These are phyloP conservation scores for Salmo trutta DNA, from an alignment of 2,797 vertebrate genomes.

Conservation along the genomic window DNA sequence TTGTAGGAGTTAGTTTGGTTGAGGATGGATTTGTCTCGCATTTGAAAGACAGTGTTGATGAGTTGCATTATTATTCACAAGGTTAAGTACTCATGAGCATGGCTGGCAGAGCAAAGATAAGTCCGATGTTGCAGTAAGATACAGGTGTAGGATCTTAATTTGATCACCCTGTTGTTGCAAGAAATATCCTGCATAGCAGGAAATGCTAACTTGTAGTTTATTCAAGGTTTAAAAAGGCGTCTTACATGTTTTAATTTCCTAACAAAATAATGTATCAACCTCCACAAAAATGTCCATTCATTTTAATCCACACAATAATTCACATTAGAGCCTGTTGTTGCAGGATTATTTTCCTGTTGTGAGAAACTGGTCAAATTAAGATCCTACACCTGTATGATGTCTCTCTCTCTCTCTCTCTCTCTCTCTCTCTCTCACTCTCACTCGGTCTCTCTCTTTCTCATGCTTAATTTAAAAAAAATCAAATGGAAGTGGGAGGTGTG, in stretches of 20 bases:
- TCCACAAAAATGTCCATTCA: no score
- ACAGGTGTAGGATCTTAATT: slow-evolving; percentile 48
- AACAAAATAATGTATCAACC: no score
- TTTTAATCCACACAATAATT: no score
- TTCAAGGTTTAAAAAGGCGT: slow-evolving; percentile 42
- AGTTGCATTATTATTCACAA: slow-evolving; percentile 69
- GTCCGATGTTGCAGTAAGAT: slow-evolving; percentile 67
- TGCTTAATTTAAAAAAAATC: slow-evolving; percentile 76
- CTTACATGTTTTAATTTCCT: no score
- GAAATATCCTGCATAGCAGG: no score
- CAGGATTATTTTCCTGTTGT: no score
- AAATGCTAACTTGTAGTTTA: neutral
- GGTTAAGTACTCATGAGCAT: slow-evolving; percentile 76
- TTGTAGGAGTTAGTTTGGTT: slow-evolving; percentile 12
- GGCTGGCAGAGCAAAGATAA: slow-evolving; percentile 77
- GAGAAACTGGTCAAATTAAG: no score
- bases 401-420: slow-evolving; percentile 54
- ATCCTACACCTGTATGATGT: slow-evolving; percentile 46
- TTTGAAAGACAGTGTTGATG: slow-evolving; percentile 61
- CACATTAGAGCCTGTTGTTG: no score
- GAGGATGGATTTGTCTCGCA: slow-evolving; percentile 33
- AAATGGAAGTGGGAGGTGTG: slow-evolving; percentile 67
- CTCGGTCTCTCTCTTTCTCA: slow-evolving; percentile 56
- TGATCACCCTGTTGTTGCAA: no score
- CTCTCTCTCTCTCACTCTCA: slow-evolving; percentile 40